Base-by-base conservation (phyloP, 2,888 invertebrate genomes). In the Hirtodrosophila cameraria region DNA sequence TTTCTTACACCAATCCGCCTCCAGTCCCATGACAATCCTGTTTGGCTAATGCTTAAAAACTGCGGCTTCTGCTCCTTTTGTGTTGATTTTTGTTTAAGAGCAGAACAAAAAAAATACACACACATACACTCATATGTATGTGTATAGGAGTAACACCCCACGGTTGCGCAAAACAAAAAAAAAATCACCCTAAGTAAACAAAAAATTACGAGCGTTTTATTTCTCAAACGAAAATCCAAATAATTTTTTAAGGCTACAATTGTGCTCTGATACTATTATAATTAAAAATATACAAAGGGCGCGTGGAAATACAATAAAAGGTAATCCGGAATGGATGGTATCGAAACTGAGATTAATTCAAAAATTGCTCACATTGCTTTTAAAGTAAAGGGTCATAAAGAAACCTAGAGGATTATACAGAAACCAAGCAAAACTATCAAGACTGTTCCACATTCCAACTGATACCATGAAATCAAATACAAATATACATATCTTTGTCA, bases 31-130 rank as follows among this genome's bases (percentile, higher is more conserved):
- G 69, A 36, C 46, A 69, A 39, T 54, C 38, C 38, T 36, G 43
- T 54, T 11, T 23, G 43, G 60, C 52, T 57, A 55, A 70, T 70
- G 66, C 66, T n/a, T 57, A 57, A 70, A 49, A 35, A 55, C 50
- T 70, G 65, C 53, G 67, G 66, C 71, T 39, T 57, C 54, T 33
- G 36, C 7, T 52, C 53, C 46, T 49, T 60, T 53, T 55, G 58
- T 77, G 77, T 77, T 80, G 62, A 65, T 66, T 67, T 73, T 74
- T 74, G 70, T 62, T 74, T 74, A 66, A 70, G 55, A 62, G 66
- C 70, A 49, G 45, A 70, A 65, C 70, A 70, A 65, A 61, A 60
- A 60, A 27, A 36, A 1, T 33, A 49, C 28, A 33, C 36, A 18
- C 35, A 33, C 11, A 31, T 25, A 28, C 30, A 42, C 38, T 28